Evolutionary conservation across 2,888 invertebrate species (phyloP), one percentile per base, ranked within the genome.

Genomic region (Liopterus haemorrhoidalis): DNA sequence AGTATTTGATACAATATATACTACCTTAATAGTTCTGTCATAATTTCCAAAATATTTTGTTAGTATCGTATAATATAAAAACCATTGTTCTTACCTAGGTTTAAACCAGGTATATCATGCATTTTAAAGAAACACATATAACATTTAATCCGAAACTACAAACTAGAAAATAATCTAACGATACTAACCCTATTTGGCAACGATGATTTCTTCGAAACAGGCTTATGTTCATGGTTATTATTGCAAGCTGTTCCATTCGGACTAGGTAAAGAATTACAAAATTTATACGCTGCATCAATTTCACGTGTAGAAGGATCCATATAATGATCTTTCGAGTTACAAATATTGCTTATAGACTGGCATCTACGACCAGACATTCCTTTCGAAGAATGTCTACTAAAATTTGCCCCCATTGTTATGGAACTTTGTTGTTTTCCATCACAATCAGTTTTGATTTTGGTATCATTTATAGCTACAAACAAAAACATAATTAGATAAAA

Each of bases 321-420:
- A 38, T 39, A 45, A 32, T 45, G 38, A 25, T 45, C 44, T 38
- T 45, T 45, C 31, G 44, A 45, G 68, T 82, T 82, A 71, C 82
- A 82, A 28, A 85, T 77, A 66, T 83, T 83, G 30, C 84, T 83
- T 56, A 82, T 82, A 50, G 83, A 84, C 55, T 82, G 78, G 24
- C 82, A 82, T 52, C 84, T 70, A 49, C 84, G 74, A 49, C 83
- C 83, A 46, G 79, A 79, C 36, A 82, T 75, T 55, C 82, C 79
- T 59, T 84, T 83, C 58, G 78, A 76, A 60, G 79, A 81, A 66
- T 82, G 82, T 52, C 84, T 79, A 72, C 84, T 83, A 62, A 84
- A 78, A 74, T 84, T 85, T 49, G 84, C 82, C 65, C 85, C 85
- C 85, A 85, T 85, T 59, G 68, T 75, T 52, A 28, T 21, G 19